Conservation (phyloP, 2,113 vertebrate species). For the Shinisaurus crocodilurus region DNA sequence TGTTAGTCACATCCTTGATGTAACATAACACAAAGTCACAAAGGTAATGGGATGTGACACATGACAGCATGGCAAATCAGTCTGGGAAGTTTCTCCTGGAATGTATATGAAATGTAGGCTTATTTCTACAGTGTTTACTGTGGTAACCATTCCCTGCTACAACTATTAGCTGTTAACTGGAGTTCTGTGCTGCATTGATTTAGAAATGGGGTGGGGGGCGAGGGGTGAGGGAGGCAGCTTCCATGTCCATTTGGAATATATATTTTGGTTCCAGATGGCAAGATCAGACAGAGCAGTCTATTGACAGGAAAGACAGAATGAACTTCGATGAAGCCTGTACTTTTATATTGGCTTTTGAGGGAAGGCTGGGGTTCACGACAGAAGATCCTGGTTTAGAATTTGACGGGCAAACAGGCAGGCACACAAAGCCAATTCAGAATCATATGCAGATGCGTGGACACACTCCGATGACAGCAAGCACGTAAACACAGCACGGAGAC, state of each 20-base stretch:
- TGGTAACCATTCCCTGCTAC: conserved; percentile 47
- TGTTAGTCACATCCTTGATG: conserved; percentile 80
- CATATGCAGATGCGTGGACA: conserved; percentile 22
- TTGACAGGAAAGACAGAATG: conserved; percentile 8
- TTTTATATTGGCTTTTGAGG: conserved; percentile 23
- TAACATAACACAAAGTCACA: conserved; percentile 69
- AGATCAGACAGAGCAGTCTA: conserved; percentile 16
- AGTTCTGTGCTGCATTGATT: conserved; percentile 17
- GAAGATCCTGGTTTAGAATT: background rate
- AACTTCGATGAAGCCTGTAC: background rate
- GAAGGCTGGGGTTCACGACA: conserved; percentile 21
- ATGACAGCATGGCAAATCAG: conserved; percentile 65
- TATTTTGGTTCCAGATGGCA: conserved; percentile 17
- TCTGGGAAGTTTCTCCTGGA: conserved; percentile 61
- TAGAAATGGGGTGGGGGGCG: conserved; percentile 16
- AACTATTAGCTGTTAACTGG: conserved; percentile 32
- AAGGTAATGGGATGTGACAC: conserved; percentile 79
- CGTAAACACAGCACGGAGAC: background rate
- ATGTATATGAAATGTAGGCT: conserved; percentile 36
- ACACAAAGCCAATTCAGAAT: background rate
- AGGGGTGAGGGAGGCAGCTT: background rate
- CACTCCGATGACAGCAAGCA: background rate
- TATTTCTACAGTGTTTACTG: conserved; percentile 57
- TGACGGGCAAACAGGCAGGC: background rate
- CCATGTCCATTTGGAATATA: background rate